phyloP scores from a whole-genome alignment of 2,888 invertebrate species.

The Rapana venosa region DNA sequence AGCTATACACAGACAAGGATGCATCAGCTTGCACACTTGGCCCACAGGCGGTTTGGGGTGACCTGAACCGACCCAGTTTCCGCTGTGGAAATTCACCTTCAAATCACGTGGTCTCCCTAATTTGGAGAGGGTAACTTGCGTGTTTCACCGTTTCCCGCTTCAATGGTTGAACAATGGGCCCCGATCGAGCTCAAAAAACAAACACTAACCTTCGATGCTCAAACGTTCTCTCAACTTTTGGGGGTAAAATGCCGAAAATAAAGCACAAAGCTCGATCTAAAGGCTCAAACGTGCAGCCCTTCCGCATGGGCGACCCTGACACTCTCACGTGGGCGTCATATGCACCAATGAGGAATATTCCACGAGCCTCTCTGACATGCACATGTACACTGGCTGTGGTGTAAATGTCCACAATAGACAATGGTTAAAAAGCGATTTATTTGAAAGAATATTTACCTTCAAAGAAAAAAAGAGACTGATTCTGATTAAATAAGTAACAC shows the following conservation, averaged over 20 bases:
- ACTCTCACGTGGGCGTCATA: not conserved
- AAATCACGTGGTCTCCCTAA: conserved; percentile 15
- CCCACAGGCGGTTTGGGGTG: not conserved
- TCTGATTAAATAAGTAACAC: too few species aligned
- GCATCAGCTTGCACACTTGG: too few species aligned
- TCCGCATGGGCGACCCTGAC: not conserved
- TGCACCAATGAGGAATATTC: conserved; percentile 1
- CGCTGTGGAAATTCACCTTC: conserved; percentile 11
- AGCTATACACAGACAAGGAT: too few species aligned
- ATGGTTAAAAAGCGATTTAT: too few species aligned
- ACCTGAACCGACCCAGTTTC: not conserved
- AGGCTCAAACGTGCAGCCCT: not conserved
- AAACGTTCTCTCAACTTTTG: not conserved
- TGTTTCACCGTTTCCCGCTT: not conserved
- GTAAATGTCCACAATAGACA: too few species aligned
- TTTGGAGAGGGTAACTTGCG: not conserved
- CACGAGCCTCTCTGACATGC: not conserved
- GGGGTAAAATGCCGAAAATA: not conserved
- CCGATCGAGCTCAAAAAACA: not conserved
- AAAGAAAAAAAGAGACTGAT: not conserved
- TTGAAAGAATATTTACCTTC: not conserved
- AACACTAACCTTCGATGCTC: too few species aligned
- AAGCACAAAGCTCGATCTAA: not conserved
- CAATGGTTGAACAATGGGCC: too few species aligned
- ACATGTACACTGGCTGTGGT: not conserved